These are phyloP conservation scores for Campylorhamphus procurvoides DNA, from an alignment of 2,113 vertebrate species.

Conservation along the genomic window DNA sequence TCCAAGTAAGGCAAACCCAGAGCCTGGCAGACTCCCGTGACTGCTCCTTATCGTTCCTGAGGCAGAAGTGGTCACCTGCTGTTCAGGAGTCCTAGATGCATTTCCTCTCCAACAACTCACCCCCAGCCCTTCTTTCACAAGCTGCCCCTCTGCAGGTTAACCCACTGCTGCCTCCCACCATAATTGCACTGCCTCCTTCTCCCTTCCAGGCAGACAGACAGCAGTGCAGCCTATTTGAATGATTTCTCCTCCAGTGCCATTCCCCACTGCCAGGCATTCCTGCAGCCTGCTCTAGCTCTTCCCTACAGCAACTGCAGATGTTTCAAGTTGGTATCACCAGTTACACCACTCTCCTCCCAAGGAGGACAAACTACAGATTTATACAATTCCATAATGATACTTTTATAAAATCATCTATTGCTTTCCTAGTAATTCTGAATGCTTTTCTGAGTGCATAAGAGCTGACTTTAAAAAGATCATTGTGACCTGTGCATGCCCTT, in stretches of 20 bases:
- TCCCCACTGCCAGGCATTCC: background rate
- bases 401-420: background rate
- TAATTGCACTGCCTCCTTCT: background rate
- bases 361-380: background rate
- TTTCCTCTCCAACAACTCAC: background rate
- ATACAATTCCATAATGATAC: background rate
- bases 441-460: background rate
- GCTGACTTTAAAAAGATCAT: background rate
- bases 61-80: background rate
- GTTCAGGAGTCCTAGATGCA: background rate
- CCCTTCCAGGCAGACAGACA: background rate
- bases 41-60: rapidly evolving
- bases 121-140: background rate
- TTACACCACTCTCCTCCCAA: background rate
- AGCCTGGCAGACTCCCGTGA: background rate
- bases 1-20: background rate
- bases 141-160: background rate
- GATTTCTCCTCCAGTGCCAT: background rate
- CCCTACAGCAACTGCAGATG: background rate
- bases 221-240: background rate
- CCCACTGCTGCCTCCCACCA: background rate
- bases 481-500: background rate
- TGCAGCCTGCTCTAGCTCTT: background rate
- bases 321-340: background rate
- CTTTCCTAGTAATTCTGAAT: background rate